Conservation (phyloP, 2,113 vertebrate species). For the Channa maculata region DNA sequence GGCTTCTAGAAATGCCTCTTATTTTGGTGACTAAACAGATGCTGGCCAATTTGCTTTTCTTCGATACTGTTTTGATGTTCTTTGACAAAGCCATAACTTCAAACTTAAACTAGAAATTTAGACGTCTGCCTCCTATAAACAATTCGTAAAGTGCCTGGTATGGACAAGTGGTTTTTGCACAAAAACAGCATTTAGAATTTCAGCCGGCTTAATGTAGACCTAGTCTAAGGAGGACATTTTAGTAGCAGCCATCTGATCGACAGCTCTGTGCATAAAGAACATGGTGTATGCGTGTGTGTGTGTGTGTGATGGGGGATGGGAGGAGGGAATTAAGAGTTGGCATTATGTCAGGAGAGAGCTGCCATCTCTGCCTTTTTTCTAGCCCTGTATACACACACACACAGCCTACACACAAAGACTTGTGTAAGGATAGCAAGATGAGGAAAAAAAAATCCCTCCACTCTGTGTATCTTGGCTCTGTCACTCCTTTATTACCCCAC, state of each 20-base stretch:
- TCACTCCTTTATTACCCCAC: constrained; percentile 46
- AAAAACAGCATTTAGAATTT: no score
- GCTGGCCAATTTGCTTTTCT: no score
- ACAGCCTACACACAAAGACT: constrained; percentile 55
- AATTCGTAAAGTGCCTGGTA: no score
- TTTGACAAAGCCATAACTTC: no score
- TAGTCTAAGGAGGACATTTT: constrained; percentile 73
- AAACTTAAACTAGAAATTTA: no score
- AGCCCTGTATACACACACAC: constrained; percentile 9
- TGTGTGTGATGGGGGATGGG: constrained; percentile 71
- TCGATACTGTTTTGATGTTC: no score
- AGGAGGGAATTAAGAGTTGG: constrained; percentile 80
- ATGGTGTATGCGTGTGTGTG: constrained; percentile 59
- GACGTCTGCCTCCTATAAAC: no score
- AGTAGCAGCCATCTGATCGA: constrained; percentile 76
- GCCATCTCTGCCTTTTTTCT: constrained; percentile 65
- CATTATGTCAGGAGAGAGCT: constrained; percentile 80
- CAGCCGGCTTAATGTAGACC: no score
- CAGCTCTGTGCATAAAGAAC: constrained; percentile 78
- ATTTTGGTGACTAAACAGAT: no score
- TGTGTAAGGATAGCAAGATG: constrained; percentile 42
- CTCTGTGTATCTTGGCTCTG: constrained; percentile 46
- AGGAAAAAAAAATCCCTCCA: constrained; percentile 35
- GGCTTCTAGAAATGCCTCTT: no score
- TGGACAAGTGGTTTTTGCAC: no score